phyloP scores from a whole-genome alignment of 2,888 invertebrate genomes.

The Ditula angustiorana region DNA sequence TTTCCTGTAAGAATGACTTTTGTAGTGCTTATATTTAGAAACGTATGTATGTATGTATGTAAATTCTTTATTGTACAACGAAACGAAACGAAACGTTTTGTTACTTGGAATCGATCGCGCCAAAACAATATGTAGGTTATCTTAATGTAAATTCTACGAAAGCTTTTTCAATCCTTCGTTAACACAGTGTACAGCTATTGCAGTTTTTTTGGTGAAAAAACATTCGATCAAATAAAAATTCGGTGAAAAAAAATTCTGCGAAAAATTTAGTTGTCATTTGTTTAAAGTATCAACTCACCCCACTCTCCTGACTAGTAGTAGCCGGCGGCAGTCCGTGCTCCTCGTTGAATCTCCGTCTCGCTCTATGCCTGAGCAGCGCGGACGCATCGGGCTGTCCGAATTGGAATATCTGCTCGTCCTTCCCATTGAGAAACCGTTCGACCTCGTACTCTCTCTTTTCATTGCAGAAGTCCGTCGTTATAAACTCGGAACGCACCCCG shows the following conservation, averaged over 20 bases:
- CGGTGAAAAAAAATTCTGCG: neutral
- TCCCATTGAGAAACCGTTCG: slow-evolving; percentile 67
- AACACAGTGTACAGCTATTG: too few species aligned
- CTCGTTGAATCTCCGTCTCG: slow-evolving; percentile 74
- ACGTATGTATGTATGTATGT: neutral
- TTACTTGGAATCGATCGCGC: neutral
- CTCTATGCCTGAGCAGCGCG: slow-evolving; percentile 82
- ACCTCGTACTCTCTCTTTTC: slow-evolving; percentile 65
- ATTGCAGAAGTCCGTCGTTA: slow-evolving; percentile 44
- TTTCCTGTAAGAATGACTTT: neutral
- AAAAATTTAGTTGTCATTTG: too few species aligned
- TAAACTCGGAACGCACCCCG: slow-evolving; percentile 61
- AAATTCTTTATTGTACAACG: too few species aligned
- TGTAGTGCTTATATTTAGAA: neutral
- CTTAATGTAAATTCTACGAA: too few species aligned
- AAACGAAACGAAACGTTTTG: too few species aligned
- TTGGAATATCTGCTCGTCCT: slow-evolving; percentile 76
- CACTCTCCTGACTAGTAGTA: slow-evolving; percentile 80
- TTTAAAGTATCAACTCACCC: slow-evolving; percentile 68
- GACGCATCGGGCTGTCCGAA: slow-evolving; percentile 87
- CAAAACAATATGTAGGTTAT: neutral
- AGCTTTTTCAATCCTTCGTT: too few species aligned
- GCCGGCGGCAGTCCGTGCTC: slow-evolving; percentile 75
- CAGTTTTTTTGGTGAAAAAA: neutral
- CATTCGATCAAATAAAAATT: neutral